Base-by-base conservation (phyloP, 2,888 invertebrate genomes). In the Limnephilus rhombicus region DNA sequence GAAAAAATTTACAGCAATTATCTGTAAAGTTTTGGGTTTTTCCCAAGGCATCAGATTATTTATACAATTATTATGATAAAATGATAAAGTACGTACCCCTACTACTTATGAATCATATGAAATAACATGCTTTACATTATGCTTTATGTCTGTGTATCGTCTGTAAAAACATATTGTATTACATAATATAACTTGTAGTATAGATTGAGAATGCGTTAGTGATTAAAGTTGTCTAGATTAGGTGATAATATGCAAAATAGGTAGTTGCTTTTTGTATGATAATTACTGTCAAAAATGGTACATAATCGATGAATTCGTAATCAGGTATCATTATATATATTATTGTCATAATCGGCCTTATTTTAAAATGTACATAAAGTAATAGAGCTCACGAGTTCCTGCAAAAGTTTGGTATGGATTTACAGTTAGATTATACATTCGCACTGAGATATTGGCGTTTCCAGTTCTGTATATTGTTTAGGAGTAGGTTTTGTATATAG, bases 331-430 rank as follows among this genome's bases (percentile, higher is more conserved):
- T 41, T 85, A 85, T 34, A 45, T 45, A 37, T 34, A 82, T 80
- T 82, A 82, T 82, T 37, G 18, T 82, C 68, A 89, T 80, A 89
- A 89, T 89, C 31, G 87, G 91, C 90, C 89, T 92, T 92, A 92
- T 92, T 90, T 91, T 92, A 45, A 89, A 92, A 91, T 90, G 91
- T 89, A 91, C 34, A 92, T 92, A 92, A 45, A 53, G 45, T 88
- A 45, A 85, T 68, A 90, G n/a, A 90, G 82, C 68, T 90, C 37
- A 68, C 83, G 34, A 53, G 92, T 92, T 92, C 91, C 91, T 92
- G n/a, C 45, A 92, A 68, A 92, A 45, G 31, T 34, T 89, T 89
- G n/a, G 11, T 89, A 89, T 89, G 37, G 53, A 86, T 86, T 86
- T 86, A n/a, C n/a, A 31, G 53, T 29, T 29, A 41, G 85, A 53